phyloP scores from a whole-genome alignment of 2,888 invertebrate genomes.

The Drosophila colorata region DNA sequence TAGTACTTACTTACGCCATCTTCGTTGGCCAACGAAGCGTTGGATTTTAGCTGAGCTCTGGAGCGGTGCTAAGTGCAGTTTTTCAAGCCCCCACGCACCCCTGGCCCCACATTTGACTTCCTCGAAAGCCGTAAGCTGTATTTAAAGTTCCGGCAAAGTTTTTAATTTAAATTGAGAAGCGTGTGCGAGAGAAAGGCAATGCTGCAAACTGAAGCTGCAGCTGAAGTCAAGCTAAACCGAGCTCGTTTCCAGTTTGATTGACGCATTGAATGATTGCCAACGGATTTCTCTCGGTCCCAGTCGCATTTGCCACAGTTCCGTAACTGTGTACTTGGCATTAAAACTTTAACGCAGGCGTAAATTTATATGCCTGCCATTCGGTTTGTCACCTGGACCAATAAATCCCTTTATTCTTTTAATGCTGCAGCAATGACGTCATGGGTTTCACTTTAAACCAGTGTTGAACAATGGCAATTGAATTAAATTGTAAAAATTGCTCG shows the following conservation, averaged over 20 bases:
- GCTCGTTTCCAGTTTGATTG: slow-evolving; percentile 64
- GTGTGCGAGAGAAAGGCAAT: slow-evolving; percentile 20
- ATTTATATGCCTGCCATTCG: slow-evolving; percentile 43
- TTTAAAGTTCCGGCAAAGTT: slow-evolving; percentile 70
- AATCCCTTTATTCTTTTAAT: slow-evolving; percentile 15
- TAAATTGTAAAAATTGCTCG: not conserved
- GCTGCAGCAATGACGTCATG: slow-evolving; percentile 13
- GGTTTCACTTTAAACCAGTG: slow-evolving; percentile 1
- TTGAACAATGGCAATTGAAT: slow-evolving; percentile 4
- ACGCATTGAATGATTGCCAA: slow-evolving; percentile 72
- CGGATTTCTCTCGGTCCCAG: slow-evolving; percentile 12
- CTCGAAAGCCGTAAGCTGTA: slow-evolving; percentile 39
- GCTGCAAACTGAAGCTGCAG: slow-evolving; percentile 44
- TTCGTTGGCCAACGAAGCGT: slow-evolving; percentile 61
- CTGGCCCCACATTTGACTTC: not conserved
- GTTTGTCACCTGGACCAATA: slow-evolving; percentile 35
- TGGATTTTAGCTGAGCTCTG: slow-evolving; percentile 56
- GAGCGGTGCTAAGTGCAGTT: slow-evolving; percentile 51
- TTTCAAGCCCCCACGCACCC: slow-evolving; percentile 6
- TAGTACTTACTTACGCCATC: slow-evolving; percentile 64
- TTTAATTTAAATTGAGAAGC: slow-evolving; percentile 81
- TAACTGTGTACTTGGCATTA: slow-evolving; percentile 27
- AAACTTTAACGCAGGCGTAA: slow-evolving; percentile 24
- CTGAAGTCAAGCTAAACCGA: slow-evolving; percentile 40
- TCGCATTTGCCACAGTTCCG: slow-evolving; percentile 15